Evolutionary conservation across 2,113 vertebrate species (phyloP).

Genomic region (Bucco capensis): DNA sequence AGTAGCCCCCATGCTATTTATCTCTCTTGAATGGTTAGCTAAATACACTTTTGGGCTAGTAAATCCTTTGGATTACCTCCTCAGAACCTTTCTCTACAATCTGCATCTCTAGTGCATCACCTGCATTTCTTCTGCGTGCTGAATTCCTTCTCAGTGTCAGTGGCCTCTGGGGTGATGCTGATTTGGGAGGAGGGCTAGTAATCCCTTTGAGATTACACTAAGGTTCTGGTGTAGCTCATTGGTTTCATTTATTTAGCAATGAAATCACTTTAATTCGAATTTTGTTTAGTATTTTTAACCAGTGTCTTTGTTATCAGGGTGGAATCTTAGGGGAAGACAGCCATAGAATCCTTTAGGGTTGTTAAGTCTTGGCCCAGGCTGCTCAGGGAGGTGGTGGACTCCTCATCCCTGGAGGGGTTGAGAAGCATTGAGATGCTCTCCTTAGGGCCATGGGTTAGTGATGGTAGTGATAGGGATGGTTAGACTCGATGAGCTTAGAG

Average conservation of each 20-base stretch:
- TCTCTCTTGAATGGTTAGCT: neutral
- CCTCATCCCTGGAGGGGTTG: no score
- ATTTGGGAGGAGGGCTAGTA: neutral
- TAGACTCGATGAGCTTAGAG: no score
- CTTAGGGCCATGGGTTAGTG: no score
- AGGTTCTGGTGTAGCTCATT: neutral
- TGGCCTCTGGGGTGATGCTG: neutral
- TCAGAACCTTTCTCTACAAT: neutral
- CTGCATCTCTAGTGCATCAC: neutral
- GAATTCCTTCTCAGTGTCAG: neutral
- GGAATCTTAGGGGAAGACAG: neutral
- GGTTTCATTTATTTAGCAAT: neutral
- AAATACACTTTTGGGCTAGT: neutral
- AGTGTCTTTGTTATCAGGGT: neutral
- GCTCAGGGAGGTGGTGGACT: no score
- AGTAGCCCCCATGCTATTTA: neutral
- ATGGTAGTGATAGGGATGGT: no score
- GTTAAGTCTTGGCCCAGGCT: no score
- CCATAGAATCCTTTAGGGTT: no score
- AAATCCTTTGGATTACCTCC: neutral
- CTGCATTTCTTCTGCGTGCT: neutral
- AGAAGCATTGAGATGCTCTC: no score
- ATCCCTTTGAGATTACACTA: neutral
- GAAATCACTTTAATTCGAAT: no score
- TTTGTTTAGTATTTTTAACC: neutral